Evolutionary conservation across 35 echinoderm and acorn worm species (phyloP).

Genomic region (Amphiura filiformis): DNA sequence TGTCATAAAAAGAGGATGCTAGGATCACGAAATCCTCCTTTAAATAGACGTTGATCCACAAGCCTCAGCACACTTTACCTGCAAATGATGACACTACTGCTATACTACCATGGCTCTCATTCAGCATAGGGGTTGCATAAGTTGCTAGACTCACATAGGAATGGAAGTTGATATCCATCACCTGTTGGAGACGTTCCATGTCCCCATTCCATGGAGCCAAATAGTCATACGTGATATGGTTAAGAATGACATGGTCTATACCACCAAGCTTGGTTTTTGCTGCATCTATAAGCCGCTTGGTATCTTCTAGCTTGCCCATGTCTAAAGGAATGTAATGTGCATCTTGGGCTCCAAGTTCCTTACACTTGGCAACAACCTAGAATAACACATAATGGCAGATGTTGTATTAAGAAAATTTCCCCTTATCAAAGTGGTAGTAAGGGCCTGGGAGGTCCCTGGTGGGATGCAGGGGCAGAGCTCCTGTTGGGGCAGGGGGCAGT

Average conservation of each 20-base stretch:
- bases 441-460: too few species aligned
- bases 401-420: too few species aligned
- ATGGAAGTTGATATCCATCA: slow-evolving; percentile 66
- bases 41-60: too few species aligned
- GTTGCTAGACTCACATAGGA: slow-evolving; percentile 76
- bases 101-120: slow-evolving; percentile 60
- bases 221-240: slow-evolving; percentile 62
- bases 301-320: too few species aligned
- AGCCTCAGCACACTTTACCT: too few species aligned
- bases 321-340: slow-evolving; percentile 61
- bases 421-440: too few species aligned
- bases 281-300: slow-evolving; percentile 55
- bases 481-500: too few species aligned
- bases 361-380: slow-evolving; percentile 70
- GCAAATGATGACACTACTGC: slow-evolving; percentile 68
- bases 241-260: slow-evolving; percentile 71
- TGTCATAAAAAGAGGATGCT: too few species aligned
- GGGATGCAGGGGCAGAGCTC: too few species aligned
- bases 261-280: slow-evolving; percentile 59
- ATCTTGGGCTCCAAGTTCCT: slow-evolving; percentile 74
- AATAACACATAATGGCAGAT: too few species aligned
- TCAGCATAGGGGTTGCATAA: slow-evolving; percentile 51
- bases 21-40: too few species aligned
- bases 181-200: slow-evolving; percentile 36
- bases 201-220: slow-evolving; percentile 62